Evolutionary conservation across 1,140 invertebrate genomes (phyloP), one percentile per base, ranked within the genome.

Genomic region (Drosophila takahashii): DNA sequence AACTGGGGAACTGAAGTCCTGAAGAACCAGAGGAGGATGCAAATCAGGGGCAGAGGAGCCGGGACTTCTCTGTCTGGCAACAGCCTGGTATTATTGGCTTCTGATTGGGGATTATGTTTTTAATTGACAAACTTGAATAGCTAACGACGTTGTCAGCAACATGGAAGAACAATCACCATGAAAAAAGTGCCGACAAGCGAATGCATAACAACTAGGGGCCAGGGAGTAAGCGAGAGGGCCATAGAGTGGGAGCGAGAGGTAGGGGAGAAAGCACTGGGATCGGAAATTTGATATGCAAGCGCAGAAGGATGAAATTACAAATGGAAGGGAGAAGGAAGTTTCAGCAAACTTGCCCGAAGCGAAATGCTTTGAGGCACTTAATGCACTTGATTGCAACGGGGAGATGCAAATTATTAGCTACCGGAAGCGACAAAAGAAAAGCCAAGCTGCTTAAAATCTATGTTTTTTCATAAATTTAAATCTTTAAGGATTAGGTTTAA

Each of bases 81-180:
- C 67, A 61, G 67, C 76, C 66, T 59, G 79, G 83, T 89, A 83
- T 86, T 86, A 86, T 86, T 87, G 83, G 83, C 84, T 87, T 87
- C 83, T 89, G 84, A 87, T 87, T 87, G 83, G 84, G 83, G 83
- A 87, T 87, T 87, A 87, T 83, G 84, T 87, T 87, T 87, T 87
- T 87, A 87, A 87, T 87, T 87, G 83, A 87, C 84, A 87, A 87
- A 87, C 83, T 87, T 87, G 83, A 87, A 87, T 87, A 77, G 84
- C 86, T 87, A 87, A 87, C 83, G 84, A 87, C 84, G 79, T 87
- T 87, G 84, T 87, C 84, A 87, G 84, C 83, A 87, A 41, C 67
- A 70, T 70, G 39, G 61, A 50, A 61, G 80, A 83, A 86, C 71
- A 85, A 64, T 70, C 79, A 65, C 74, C 29, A 53, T 59, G 81